phyloP scores from a whole-genome alignment of 2,113 vertebrate species.

The Tauraco erythrolophus region DNA sequence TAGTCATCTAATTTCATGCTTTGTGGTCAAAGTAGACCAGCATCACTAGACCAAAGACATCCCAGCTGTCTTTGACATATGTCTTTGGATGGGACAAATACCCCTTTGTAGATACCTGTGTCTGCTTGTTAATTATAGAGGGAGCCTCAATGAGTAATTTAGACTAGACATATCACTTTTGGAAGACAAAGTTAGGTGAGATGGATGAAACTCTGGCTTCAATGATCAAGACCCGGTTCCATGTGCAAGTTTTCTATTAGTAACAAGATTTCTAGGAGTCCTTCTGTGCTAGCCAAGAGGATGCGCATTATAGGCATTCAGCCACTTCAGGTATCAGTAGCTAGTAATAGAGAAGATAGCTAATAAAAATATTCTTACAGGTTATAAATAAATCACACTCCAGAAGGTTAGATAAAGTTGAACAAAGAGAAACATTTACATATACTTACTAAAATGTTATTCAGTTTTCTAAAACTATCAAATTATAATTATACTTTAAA shows the following conservation, averaged over 20 bases:
- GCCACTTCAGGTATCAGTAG: background rate
- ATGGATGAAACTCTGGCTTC: background rate
- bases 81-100: conserved; percentile 26
- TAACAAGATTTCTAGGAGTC: background rate
- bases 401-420: background rate
- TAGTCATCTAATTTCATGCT: conserved; percentile 59
- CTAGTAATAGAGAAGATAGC: background rate
- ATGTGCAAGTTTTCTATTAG: background rate
- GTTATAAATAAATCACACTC: background rate
- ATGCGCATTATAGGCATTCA: fast-evolving
- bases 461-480: background rate
- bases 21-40: conserved; percentile 45
- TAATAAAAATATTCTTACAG: background rate
- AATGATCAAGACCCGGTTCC: background rate
- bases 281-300: background rate
- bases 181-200: background rate
- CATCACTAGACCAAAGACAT: background rate
- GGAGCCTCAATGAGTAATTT: background rate
- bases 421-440: background rate
- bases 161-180: background rate
- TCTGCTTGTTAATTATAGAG: background rate
- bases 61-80: conserved; percentile 13
- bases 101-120: background rate
- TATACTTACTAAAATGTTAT: background rate
- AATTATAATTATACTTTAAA: background rate